Evolutionary conservation across 2,888 invertebrate species (phyloP).

Genomic region (Agriopis leucophaearia): DNA sequence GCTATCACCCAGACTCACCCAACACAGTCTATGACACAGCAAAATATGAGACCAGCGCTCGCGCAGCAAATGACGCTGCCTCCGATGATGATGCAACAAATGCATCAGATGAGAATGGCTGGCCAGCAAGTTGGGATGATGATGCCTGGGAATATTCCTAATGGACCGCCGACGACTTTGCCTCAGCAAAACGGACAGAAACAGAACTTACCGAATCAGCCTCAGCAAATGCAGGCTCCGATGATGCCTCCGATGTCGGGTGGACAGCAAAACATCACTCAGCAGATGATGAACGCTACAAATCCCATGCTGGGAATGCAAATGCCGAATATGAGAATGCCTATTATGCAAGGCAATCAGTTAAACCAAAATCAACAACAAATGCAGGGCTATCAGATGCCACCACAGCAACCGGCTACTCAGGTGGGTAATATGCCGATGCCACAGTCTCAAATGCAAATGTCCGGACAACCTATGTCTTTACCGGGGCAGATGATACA

Average conservation of each 20-base stretch:
- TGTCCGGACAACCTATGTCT: constrained; percentile 64
- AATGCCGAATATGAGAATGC: constrained; percentile 79
- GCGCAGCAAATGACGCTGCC: constrained; percentile 69
- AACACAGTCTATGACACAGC: constrained; percentile 66
- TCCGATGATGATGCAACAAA: constrained; percentile 75
- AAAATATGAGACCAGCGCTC: constrained; percentile 65
- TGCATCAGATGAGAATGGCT: constrained; percentile 79
- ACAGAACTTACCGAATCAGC: constrained; percentile 67
- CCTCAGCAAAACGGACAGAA: constrained; percentile 70
- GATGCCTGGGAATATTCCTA: constrained; percentile 62
- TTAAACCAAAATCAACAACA: constrained; percentile 59
- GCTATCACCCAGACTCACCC: constrained; percentile 64
- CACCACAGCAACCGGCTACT: constrained; percentile 60
- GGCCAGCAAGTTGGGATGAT: constrained; percentile 67
- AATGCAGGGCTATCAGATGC: constrained; percentile 66
- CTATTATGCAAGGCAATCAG: constrained; percentile 58
- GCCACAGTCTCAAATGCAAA: constrained; percentile 57
- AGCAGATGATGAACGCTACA: constrained; percentile 65
- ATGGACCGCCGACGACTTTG: constrained; percentile 59
- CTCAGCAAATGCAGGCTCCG: constrained; percentile 49
- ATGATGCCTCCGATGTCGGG: constrained; percentile 70
- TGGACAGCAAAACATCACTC: constrained; percentile 65
- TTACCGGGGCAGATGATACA: constrained; percentile 63
- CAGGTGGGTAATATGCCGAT: constrained; percentile 59
- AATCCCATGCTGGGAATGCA: constrained; percentile 75